Percentiles rank a stretch among this genome's conserved stretches.
Conservation (phyloP, 2,888 invertebrate genomes). For the Diarsia dahlii region DNA sequence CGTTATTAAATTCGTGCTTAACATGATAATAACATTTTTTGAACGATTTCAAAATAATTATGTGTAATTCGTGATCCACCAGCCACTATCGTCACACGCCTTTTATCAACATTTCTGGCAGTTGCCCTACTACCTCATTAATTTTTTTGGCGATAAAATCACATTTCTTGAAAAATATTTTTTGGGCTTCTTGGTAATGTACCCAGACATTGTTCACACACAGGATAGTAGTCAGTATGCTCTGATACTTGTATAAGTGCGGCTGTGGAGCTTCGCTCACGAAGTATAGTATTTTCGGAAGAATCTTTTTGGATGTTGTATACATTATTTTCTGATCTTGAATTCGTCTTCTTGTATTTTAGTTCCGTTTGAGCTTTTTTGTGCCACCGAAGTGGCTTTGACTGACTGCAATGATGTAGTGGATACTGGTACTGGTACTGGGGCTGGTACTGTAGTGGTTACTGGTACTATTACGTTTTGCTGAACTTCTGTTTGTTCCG, state of each 20-base stretch:
- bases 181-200: conserved; percentile 31
- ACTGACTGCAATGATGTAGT: conserved; percentile 15
- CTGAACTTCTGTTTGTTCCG: conserved; percentile 20
- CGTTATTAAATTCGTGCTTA: neutral
- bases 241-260: conserved; percentile 31
- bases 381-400: conserved; percentile 29
- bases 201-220: conserved; percentile 40
- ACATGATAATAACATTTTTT: neutral
- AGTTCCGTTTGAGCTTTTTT: conserved; percentile 15
- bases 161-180: conserved; percentile 28
- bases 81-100: neutral
- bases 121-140: neutral
- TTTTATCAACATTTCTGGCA: neutral
- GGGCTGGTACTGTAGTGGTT: neutral
- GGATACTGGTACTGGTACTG: neutral
- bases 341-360: neutral
- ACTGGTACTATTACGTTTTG: neutral
- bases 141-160: conserved; percentile 20
- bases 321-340: conserved; percentile 30
- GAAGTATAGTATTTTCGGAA: conserved; percentile 41
- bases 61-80: conserved; percentile 5
- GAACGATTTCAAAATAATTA: neutral
- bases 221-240: conserved; percentile 38
- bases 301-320: conserved; percentile 20
- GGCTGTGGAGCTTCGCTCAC: conserved; percentile 38